Conservation (phyloP, 2,113 vertebrate genomes). For the Rhinoderma darwinii region DNA sequence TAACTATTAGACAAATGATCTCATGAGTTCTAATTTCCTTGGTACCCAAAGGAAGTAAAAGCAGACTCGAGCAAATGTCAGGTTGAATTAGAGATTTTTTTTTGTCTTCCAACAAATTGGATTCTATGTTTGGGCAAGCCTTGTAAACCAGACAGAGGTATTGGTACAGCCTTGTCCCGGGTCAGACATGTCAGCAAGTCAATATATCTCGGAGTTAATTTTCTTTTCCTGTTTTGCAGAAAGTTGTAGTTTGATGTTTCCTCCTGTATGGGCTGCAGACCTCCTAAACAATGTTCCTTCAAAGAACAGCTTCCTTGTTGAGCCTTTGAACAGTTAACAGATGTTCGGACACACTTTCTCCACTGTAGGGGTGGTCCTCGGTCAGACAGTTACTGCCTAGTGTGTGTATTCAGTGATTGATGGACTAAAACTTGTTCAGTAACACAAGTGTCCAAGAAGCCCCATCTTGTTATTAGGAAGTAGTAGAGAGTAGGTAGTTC, state of each 20-base stretch:
- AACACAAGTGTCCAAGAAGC: not conserved
- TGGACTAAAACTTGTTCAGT: too few species aligned
- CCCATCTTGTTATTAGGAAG: too few species aligned
- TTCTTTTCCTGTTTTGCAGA: constrained; percentile 50
- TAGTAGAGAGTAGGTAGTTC: too few species aligned
- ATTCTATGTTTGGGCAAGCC: not conserved
- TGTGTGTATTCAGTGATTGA: not conserved
- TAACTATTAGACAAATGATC: constrained; percentile 8
- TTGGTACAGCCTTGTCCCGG: constrained; percentile 15
- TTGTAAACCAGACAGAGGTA: constrained; percentile 16
- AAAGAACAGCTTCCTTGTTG: constrained; percentile 39
- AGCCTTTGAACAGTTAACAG: constrained; percentile 23
- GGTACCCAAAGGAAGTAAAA: not conserved
- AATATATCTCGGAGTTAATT: constrained; percentile 25
- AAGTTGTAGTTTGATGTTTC: constrained; percentile 39
- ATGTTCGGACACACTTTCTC: constrained; percentile 22
- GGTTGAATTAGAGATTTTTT: not conserved
- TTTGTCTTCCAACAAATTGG: not conserved
- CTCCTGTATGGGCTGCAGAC: not conserved
- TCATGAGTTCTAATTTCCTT: not conserved
- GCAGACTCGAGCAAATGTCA: constrained; percentile 15
- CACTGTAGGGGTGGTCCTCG: not conserved
- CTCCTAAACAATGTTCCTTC: constrained; percentile 35
- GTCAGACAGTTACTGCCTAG: not conserved
- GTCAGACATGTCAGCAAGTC: constrained; percentile 38